phyloP scores from a whole-genome alignment of 2,797 vertebrate species.

The Premnoplex brunnescens region DNA sequence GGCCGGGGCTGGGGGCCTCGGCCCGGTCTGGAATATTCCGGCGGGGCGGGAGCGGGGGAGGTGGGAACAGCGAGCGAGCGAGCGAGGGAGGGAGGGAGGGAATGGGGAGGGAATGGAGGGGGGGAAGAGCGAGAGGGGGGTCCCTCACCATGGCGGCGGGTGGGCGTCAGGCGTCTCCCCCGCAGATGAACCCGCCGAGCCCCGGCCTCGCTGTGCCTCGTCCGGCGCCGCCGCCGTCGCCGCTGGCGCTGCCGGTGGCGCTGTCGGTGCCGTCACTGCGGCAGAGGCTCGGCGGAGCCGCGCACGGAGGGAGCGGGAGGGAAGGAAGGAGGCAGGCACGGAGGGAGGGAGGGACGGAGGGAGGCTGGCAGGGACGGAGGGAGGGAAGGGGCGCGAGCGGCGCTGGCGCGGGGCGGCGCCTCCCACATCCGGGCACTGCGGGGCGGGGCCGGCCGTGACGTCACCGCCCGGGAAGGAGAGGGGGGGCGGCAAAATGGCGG shows the following conservation, averaged over 20 bases:
- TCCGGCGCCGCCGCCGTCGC: not conserved
- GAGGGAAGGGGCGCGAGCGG: conserved; percentile 22
- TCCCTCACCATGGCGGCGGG: conserved; percentile 76
- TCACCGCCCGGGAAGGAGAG: not conserved
- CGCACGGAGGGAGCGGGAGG: not conserved
- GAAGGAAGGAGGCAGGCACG: not conserved
- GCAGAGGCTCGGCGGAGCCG: conserved; percentile 79
- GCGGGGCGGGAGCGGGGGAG: not conserved
- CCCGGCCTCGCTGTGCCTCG: not conserved
- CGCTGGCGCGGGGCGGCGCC: conserved; percentile 14
- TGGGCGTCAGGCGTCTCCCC: conserved; percentile 54
- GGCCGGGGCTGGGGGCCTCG: not conserved
- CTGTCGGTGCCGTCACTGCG: conserved; percentile 74
- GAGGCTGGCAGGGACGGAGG: not conserved
- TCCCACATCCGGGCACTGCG: conserved; percentile 47
- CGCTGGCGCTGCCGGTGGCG: not conserved
- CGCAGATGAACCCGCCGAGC: conserved; percentile 7
- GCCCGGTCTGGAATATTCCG: conserved; percentile 25
- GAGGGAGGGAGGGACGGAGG: not conserved
- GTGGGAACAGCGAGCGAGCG: not conserved
- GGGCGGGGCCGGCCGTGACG: not conserved
- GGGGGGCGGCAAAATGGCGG: conserved; percentile 31
- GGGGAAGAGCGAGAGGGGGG: not conserved
- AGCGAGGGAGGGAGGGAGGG: too few relatives aligned
- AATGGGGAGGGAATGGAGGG: too few relatives aligned